Conservation (phyloP, 2,113 vertebrate genomes). For the Odontesthes bonariensis region DNA sequence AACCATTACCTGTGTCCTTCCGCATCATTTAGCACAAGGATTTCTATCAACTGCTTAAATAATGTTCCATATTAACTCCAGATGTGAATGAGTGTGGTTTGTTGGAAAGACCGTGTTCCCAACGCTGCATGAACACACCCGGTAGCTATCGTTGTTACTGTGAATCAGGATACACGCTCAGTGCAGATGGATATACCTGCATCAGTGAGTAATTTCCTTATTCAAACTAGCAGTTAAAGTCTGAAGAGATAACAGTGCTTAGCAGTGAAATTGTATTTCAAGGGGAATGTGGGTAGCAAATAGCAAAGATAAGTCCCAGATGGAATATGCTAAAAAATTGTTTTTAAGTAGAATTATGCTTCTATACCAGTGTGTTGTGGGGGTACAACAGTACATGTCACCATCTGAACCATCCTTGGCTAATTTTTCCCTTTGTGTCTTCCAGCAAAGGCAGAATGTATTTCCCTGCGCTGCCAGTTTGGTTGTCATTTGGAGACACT, state of each 20-base stretch:
- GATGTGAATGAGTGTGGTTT: conserved; percentile 83
- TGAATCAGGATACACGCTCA: conserved; percentile 74
- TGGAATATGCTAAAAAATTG: conserved; percentile 5
- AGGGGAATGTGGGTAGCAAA: conserved; percentile 1
- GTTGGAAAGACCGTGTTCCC: conserved; percentile 68
- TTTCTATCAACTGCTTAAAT: conserved; percentile 50
- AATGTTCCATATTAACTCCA: conserved; percentile 71
- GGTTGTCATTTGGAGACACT: conserved; percentile 73
- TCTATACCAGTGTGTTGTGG: conserved; percentile 11
- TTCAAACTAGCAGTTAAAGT: conserved; percentile 12
- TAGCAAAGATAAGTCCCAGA: conserved; percentile 3
- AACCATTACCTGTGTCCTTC: conserved; percentile 56
- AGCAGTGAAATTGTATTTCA: conserved; percentile 2
- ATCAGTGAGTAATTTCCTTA: conserved; percentile 66
- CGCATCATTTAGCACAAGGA: conserved; percentile 57
- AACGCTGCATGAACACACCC: conserved; percentile 81
- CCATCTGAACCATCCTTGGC: conserved; percentile 42
- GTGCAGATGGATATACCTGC: conserved; percentile 76
- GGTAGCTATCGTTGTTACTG: conserved; percentile 82
- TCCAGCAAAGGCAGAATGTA: conserved; percentile 74
- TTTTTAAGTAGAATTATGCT: neutral
- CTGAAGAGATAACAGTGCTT: conserved; percentile 1
- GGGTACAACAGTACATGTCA: conserved; percentile 18
- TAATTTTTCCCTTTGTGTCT: conserved; percentile 58
- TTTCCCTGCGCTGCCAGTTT: conserved; percentile 72